These are phyloP conservation scores for Mamestra brassicae DNA, from an alignment of 2,888 invertebrate species.

Conservation along the genomic window DNA sequence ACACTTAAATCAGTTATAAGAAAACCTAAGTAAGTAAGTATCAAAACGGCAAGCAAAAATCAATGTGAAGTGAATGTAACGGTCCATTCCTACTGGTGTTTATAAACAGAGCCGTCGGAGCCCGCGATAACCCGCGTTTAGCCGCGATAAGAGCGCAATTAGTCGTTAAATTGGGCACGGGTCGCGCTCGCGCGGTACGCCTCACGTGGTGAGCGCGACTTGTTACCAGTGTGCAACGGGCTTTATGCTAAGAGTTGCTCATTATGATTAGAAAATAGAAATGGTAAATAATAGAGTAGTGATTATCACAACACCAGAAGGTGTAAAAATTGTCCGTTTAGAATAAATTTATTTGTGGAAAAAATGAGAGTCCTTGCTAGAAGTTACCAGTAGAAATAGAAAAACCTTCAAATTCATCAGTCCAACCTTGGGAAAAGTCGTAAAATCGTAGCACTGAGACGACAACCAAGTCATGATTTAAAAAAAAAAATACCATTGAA, in stretches of 20 bases:
- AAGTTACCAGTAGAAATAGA: not conserved
- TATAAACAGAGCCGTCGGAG: constrained; percentile 66
- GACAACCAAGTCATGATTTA: no score
- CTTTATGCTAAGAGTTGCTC: constrained; percentile 49
- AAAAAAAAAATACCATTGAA: not conserved
- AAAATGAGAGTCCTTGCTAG: no score
- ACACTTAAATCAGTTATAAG: constrained; percentile 17
- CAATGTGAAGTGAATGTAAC: constrained; percentile 66
- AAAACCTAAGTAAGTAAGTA: constrained; percentile 50
- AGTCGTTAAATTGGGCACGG: constrained; percentile 69
- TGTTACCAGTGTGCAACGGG: constrained; percentile 55
- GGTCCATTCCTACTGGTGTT: constrained; percentile 67
- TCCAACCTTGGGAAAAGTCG: not conserved
- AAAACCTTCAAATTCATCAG: not conserved
- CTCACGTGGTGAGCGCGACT: constrained; percentile 57
- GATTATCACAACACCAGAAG: not conserved
- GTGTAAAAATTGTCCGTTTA: no score
- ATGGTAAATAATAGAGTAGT: not conserved
- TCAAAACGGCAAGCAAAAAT: constrained; percentile 58
- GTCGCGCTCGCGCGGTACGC: constrained; percentile 32
- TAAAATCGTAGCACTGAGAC: no score
- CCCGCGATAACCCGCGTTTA: constrained; percentile 64
- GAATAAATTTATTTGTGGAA: no score
- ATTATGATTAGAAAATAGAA: constrained; percentile 8
- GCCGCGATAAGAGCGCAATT: constrained; percentile 68